phyloP scores from a whole-genome alignment of 2,888 invertebrate genomes.

The Galerucella pusilla region DNA sequence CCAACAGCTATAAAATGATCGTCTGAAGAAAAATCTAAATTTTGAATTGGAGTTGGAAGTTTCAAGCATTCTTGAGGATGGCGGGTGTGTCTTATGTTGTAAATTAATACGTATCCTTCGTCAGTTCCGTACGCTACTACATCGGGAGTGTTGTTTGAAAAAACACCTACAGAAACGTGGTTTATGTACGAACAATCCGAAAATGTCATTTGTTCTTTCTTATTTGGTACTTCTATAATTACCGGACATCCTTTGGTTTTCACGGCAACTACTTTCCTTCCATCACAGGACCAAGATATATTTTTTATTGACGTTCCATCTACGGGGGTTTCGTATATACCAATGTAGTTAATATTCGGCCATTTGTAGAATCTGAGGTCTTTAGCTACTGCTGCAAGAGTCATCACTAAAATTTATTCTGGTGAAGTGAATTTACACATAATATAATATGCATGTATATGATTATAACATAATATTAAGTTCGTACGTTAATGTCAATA shows the following conservation, averaged over 20 bases:
- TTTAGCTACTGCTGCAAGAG: slow-evolving; percentile 69
- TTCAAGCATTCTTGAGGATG: slow-evolving; percentile 23
- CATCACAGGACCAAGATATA: slow-evolving; percentile 59
- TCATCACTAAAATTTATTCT: slow-evolving; percentile 60
- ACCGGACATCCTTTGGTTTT: slow-evolving; percentile 52
- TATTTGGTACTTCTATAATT: slow-evolving; percentile 44
- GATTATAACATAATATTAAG: neutral
- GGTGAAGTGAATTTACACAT: neutral
- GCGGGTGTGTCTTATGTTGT: slow-evolving; percentile 48
- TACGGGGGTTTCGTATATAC: slow-evolving; percentile 49
- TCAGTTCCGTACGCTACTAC: slow-evolving; percentile 53
- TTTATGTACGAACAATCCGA: slow-evolving; percentile 38
- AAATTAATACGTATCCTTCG: slow-evolving; percentile 52
- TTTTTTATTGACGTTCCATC: slow-evolving; percentile 52
- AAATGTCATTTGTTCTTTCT: slow-evolving; percentile 39
- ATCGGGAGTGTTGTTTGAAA: slow-evolving; percentile 50
- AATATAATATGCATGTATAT: neutral
- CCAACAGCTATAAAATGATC: slow-evolving; percentile 53
- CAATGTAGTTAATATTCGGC: slow-evolving; percentile 63
- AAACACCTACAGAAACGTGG: slow-evolving; percentile 48
- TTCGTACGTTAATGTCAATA: neutral
- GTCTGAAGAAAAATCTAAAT: slow-evolving; percentile 54
- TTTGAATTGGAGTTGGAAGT: slow-evolving; percentile 41
- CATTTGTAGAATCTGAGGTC: slow-evolving; percentile 69
- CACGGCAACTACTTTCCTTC: slow-evolving; percentile 52